Evolutionary conservation across 2,113 vertebrate genomes (phyloP).

Genomic region (Trichechus manatus): DNA sequence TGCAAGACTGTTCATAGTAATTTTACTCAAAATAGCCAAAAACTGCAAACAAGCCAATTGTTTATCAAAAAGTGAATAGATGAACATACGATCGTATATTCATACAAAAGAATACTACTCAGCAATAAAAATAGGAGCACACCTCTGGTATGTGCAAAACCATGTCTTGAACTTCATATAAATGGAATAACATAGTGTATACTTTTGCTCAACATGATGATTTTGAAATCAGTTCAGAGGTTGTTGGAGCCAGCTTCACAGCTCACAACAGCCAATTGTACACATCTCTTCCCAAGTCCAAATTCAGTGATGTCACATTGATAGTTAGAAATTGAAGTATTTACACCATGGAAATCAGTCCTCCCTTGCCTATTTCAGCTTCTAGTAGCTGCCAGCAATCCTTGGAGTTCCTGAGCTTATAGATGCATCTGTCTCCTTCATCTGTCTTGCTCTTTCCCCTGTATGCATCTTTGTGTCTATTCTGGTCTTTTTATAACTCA

Average conservation of each 20-base stretch:
- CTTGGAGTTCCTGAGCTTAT: background rate
- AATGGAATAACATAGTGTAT: background rate
- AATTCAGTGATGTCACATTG: background rate
- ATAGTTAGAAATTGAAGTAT: background rate
- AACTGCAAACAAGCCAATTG: background rate
- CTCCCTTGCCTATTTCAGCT: background rate
- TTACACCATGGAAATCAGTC: background rate
- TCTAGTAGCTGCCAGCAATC: background rate
- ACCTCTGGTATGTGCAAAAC: background rate
- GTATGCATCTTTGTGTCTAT: background rate
- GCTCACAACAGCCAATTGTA: background rate
- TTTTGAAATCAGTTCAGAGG: background rate
- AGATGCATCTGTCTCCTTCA: background rate
- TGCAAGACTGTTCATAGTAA: background rate
- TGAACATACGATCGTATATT: background rate
- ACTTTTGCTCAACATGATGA: constrained; percentile 29
- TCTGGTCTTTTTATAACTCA: background rate
- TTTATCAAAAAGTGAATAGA: background rate
- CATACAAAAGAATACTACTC: background rate
- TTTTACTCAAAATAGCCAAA: constrained; percentile 43
- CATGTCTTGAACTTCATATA: background rate
- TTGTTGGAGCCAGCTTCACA: background rate
- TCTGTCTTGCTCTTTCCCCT: background rate
- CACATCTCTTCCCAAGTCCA: background rate
- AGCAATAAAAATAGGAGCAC: background rate